Evolutionary conservation across 2,797 vertebrate species (phyloP).

Genomic region (Cichlasoma orientale): DNA sequence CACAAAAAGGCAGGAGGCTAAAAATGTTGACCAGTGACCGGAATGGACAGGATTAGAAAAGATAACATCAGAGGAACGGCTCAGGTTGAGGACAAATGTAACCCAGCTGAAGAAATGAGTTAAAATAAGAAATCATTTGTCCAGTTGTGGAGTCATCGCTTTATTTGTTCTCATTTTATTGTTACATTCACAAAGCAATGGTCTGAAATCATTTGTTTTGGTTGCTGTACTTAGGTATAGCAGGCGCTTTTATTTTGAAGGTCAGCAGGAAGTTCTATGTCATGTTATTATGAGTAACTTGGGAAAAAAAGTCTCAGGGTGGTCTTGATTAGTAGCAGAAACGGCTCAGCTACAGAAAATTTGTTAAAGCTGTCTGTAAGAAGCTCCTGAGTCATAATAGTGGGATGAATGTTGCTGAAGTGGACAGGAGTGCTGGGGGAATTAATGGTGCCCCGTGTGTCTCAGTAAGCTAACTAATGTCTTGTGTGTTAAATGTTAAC

Average conservation of each 20-base stretch:
- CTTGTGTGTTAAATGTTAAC: not conserved
- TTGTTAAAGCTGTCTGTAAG: not conserved
- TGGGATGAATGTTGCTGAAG: not conserved
- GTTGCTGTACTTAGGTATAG: not conserved
- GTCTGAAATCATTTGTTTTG: not conserved
- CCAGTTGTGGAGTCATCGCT: rapidly evolving
- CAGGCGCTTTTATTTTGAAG: not conserved
- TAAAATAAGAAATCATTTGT: not conserved
- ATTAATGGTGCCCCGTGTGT: not conserved
- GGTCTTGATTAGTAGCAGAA: no score
- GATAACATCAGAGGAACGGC: no score
- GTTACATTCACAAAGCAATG: not conserved
- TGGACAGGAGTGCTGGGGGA: no score
- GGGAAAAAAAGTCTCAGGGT: not conserved
- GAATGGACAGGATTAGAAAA: no score
- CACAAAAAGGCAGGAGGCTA: no score
- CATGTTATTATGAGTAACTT: not conserved
- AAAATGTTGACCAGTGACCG: no score
- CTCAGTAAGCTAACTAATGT: rapidly evolving
- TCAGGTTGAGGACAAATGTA: no score
- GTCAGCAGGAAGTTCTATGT: not conserved
- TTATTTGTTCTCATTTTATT: not conserved
- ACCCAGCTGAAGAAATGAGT: not conserved
- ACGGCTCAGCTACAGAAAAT: not conserved
- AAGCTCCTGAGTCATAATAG: not conserved